Base-by-base conservation (phyloP, 2,113 vertebrate species). In the Stomatorhinus ivindoensis region DNA sequence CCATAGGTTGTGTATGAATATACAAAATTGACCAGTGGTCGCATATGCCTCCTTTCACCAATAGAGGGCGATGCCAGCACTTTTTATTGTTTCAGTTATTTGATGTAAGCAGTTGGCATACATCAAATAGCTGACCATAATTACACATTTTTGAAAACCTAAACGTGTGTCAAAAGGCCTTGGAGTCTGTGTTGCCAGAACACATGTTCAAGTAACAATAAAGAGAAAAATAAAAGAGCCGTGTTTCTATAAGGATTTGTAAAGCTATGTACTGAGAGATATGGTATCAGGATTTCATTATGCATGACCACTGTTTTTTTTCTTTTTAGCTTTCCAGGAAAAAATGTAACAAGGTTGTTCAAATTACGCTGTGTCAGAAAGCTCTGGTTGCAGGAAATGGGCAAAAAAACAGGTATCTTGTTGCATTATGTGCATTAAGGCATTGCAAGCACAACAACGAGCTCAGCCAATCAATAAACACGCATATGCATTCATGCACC, bases 401-500 rank as follows among this genome's bases (percentile, higher is more conserved):
- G 55, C 21, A 42, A 53, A 17, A 85, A 65, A 73, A 82, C 7
- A 53, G 55, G 89, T 84, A 50, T 89, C 93, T 42, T 89, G 92
- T 91, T 91, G 91, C 87, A 91, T 89, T 47, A 53, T 89, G 88
- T 88, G 51, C 46, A 89, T 89, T 87, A 87, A 87, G 83, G 8
- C 21, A 92, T 89, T 90, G 91, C 90, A 90, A 89, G 91, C 92
- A 90, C 91, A 91, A 90, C 91, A 91, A 88, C 90, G 80, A 84
- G 89, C 90, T 91, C 46, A 90, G 91, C 92, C 90, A 90, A 84
- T 89, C 51, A 89, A 55, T 24, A 55, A 51, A 89, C 35, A 55
- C 35, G 53, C 73, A 21, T 6, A 44, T 48, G 27, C 44, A 58
- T 8, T 65, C n/a, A 24, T 21, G 48, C 85, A 27, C 31, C 3